A percentile compares a stretch with the other conserved stretches of the same genome.
Conservation (phyloP, 2,113 vertebrate species). For the Semnornis frantzii region DNA sequence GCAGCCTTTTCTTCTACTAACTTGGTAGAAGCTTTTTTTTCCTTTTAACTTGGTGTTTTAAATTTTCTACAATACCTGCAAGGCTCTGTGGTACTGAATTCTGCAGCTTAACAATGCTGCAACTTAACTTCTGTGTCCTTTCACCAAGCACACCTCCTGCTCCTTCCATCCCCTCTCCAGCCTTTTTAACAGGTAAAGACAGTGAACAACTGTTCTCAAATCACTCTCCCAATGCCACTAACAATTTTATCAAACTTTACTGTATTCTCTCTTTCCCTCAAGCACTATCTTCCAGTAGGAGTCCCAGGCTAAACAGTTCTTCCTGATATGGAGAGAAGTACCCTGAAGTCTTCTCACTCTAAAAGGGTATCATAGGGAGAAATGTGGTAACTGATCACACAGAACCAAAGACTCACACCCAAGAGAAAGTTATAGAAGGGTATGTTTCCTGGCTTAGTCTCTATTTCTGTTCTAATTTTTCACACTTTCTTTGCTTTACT, state of each 20-base stretch:
- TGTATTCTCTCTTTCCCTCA: background rate
- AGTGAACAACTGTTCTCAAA: background rate
- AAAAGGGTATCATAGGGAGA: background rate
- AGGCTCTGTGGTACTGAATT: background rate
- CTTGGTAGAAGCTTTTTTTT: background rate
- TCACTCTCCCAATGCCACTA: background rate
- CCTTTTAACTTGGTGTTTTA: background rate
- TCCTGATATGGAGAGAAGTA: background rate
- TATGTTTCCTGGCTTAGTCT: slow-evolving; percentile 21
- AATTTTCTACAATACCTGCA: background rate
- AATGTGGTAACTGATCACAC: background rate
- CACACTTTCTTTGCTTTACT: slow-evolving; percentile 13
- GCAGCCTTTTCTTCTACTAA: background rate
- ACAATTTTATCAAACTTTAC: background rate
- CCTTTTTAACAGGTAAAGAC: background rate
- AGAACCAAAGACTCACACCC: background rate
- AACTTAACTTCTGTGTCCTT: background rate
- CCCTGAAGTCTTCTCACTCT: background rate
- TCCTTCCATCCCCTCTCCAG: background rate
- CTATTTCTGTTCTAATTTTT: slow-evolving; percentile 20
- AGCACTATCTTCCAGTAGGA: background rate
- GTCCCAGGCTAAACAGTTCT: background rate
- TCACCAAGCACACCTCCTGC: background rate
- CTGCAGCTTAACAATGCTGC: background rate
- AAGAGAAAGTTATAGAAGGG: background rate